Base-by-base conservation (phyloP, 2,113 vertebrate species). In the Maccullochella peelii region DNA sequence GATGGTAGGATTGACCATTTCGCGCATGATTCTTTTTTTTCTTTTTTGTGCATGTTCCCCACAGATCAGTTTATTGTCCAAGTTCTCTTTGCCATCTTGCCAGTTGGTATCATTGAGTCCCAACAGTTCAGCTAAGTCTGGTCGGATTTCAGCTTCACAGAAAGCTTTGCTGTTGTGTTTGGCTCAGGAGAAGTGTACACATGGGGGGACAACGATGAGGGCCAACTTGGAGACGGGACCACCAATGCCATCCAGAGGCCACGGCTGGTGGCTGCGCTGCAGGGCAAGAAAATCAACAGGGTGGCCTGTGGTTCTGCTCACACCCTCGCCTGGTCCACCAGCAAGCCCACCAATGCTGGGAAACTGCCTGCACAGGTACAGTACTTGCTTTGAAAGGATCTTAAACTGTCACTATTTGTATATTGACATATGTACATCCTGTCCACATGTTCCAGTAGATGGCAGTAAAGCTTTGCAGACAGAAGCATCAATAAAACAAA, bases 201-300 rank as follows among this genome's bases (percentile, higher is more conserved):
- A 0, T 99, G 98, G 98, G 98, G 98, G 0, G 98, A 99, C 95
- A 99, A 99, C 47, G 98, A 99, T 21, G 98, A 99, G 91, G 98
- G 98, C 16, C 98, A 99, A 49, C 97, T 99, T 59, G 98, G 98
- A 86, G 98, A 99, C 57, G 98, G 98, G 58, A 99, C 98, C 73
- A 99, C 98, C 18, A 99, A 99, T 12, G 98, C 98, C 87, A 99
- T 99, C 88, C 98, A 99, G 88, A 96, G 98, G 91, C 98, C 98
- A 0, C 96, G 98, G 16, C 94, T 99, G 73, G 98, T 99, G 40
- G 97, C 97, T 16, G 98, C 98, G 0, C 96, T 99, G 79, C 98
- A 99, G 96, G 98, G 98, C 65, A 99, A 99, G 94, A 99, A 99
- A 91, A 99, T 99, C 90, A 99, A 99, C 95, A 93, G 98, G 20